A percentile compares a stretch with the other conserved stretches of the same genome.
These are phyloP conservation scores for Byasa hedistus DNA, from an alignment of 2,888 invertebrate genomes.

Conservation along the genomic window DNA sequence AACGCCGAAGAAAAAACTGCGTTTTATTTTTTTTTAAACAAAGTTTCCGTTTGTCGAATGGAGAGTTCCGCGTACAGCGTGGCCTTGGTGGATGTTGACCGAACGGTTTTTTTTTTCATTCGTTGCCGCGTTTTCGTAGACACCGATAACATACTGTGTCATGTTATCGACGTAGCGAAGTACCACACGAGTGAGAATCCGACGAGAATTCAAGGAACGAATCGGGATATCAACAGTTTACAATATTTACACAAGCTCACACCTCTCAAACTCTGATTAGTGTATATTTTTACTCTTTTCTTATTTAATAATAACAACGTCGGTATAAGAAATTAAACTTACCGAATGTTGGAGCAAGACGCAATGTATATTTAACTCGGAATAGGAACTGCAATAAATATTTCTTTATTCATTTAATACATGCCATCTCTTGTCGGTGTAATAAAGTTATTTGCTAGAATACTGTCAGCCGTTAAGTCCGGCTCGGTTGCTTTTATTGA, in stretches of 20 bases:
- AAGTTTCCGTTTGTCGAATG: slow-evolving; percentile 43
- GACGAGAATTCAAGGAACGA: slow-evolving; percentile 22
- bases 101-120: slow-evolving; percentile 56
- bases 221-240: slow-evolving; percentile 24
- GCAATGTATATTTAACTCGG: slow-evolving; percentile 11
- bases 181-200: slow-evolving; percentile 15
- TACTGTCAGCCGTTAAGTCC: slow-evolving; percentile 27
- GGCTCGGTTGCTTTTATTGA: slow-evolving; percentile 14
- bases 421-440: slow-evolving; percentile 20
- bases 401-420: slow-evolving; percentile 24
- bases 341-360: neutral
- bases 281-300: neutral
- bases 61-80: slow-evolving; percentile 63
- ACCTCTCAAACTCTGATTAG: slow-evolving; percentile 2
- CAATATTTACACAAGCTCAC: slow-evolving; percentile 21
- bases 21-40: slow-evolving; percentile 34
- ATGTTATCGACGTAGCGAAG: slow-evolving; percentile 47
- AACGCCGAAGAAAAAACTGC: slow-evolving; percentile 32
- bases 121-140: slow-evolving; percentile 42
- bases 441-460: slow-evolving; percentile 29
- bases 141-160: slow-evolving; percentile 64
- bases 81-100: slow-evolving; percentile 67
- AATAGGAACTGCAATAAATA: slow-evolving; percentile 22
- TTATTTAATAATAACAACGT: neutral
- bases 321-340: neutral